Evolutionary conservation across 1,140 invertebrate species (phyloP).

Genomic region (Chymomyza costata): DNA sequence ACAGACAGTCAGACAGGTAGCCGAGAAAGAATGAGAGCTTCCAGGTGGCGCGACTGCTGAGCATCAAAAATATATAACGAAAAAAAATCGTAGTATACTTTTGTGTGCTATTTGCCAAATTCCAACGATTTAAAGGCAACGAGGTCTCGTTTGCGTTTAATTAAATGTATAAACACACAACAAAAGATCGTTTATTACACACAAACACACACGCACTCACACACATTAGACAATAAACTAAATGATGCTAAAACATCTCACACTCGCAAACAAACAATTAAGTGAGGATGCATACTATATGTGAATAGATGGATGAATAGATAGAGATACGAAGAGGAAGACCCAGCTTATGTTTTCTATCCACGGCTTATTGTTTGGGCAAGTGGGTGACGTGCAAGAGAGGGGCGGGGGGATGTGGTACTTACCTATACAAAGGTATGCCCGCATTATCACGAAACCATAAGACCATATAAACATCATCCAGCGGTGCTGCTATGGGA

Average conservation of each 20-base stretch:
- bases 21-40: too few relatives aligned
- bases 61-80: too few relatives aligned
- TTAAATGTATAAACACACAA: constrained; percentile 54
- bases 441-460: constrained; percentile 92
- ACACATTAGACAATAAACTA: constrained; percentile 35
- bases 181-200: too few relatives aligned
- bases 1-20: background rate
- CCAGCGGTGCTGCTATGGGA: constrained; percentile 86
- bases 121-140: constrained; percentile 54
- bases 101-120: constrained; percentile 30
- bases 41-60: too few relatives aligned
- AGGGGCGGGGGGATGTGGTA: constrained; percentile 26
- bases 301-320: constrained; percentile 3
- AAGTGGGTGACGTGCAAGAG: background rate
- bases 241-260: constrained; percentile 17
- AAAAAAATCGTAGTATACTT: constrained; percentile 22
- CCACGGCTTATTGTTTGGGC: too few relatives aligned
- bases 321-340: background rate
- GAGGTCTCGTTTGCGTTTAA: constrained; percentile 66
- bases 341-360: too few relatives aligned
- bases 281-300: too few relatives aligned
- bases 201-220: constrained; percentile 6
- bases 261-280: constrained; percentile 2
- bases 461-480: constrained; percentile 91
- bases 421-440: constrained; percentile 90